Evolutionary conservation across 2,113 vertebrate genomes (phyloP), one percentile per base, ranked within the genome.

Genomic region (Oxyruncus cristatus): DNA sequence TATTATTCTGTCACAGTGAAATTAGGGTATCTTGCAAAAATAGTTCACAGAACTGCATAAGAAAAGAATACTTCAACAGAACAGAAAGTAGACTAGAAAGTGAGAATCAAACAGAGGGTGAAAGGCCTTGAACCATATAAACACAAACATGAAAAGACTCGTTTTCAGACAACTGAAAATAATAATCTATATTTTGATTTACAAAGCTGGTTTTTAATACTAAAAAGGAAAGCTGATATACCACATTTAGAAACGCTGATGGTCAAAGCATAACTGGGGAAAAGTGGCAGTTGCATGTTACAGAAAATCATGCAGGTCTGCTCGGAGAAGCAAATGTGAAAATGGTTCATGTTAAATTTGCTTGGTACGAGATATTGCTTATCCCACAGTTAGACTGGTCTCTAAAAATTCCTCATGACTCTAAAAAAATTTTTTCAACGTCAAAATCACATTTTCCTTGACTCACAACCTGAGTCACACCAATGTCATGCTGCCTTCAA

Each of bases 1-100:
- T 89, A 77, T 63, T 91, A 80, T 78, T 92, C 75, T 88, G 58
- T 67, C 85, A 94, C 35, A 49, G 44, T 68, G 49, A 95, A 95
- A 86, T 86, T 56, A 80, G 37, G 53, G 61, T 93, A 37, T 23
- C 76, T 61, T 90, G 73, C 37, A 93, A 92, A 93, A 96, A 84
- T 41, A 94, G 42, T 78, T 85, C 72, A 52, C 5, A 55, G 55
- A 88, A 83, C 67, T 49, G n/a, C 22, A 0, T 52, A 76, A 66
- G 28, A 77, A 89, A 94, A 83, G 19, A 89, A 55, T 14, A 44
- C 7, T 83, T 67, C 13, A 56, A 4, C 5, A 41, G 27, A 93
- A 94, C 8, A 80, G 20, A 56, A 94, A 86, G 6, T 37, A 88
- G 89, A 24, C 14, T 22, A 82, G 39, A 75, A 76, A 42, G 16